Evolutionary conservation across 2,113 vertebrate genomes (phyloP), one percentile per base, ranked within the genome.

Genomic region (Orthonyx spaldingii): DNA sequence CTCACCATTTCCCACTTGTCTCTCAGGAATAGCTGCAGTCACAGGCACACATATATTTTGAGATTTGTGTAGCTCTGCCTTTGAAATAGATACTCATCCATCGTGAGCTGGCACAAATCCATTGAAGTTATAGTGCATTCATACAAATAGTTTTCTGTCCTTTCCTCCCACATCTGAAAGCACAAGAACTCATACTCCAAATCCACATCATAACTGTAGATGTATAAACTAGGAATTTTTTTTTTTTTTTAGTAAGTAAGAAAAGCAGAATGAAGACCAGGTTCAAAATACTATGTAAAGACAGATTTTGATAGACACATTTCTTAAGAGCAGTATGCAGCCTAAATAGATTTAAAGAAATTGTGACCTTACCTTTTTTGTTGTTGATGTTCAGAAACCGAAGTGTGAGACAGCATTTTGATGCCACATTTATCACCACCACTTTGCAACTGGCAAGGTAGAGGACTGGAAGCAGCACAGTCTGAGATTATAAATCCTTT

Each of bases 311-410:
- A 33, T 18, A 47, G 30, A 32, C 20, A 24, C 1, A 17, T 71
- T 84, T 76, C 9, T 85, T 46, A 71, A 77, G 64, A 84, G 12
- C 30, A 33, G 3, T 47, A 28, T 30, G 27, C 23, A 68, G 20
- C 15, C 33, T 63, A 47, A 72, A 39, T 1, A 78, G 24, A 44
- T 53, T 69, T 86, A 39, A 88, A 64, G 27, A 74, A 94, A 63
- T 18, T 37, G 15, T 28, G 22, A 30, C 64, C 95, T 97, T 97
- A 97, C 97, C 97, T 96, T 90, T 74, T 89, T 59, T 44, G 85
- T 60, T 46, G 39, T 59, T 56, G 79, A 22, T 21, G 24, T 37
- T 88, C 39, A 47, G 78, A 68, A 90, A 57, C 27, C 7, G 6
- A 57, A 69, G 50, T 5, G 0, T 69, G 81, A 69, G 82, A n/a